phyloP scores from a whole-genome alignment of 1,140 invertebrate species.

The Drosophila jambulina region DNA sequence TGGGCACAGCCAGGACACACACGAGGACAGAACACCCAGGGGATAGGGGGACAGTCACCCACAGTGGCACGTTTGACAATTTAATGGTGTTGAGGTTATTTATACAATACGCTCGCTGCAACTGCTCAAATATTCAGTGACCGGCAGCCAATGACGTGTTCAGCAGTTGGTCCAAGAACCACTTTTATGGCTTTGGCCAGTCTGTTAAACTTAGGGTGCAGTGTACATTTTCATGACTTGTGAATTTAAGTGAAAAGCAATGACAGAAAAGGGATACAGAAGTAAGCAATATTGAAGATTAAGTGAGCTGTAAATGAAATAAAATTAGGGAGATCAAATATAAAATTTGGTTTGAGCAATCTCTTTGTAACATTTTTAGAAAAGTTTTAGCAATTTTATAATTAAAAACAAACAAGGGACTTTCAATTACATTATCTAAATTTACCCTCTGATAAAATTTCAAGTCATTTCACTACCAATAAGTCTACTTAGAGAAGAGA shows the following conservation, averaged over 20 bases:
- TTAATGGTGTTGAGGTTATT: constrained; percentile 83
- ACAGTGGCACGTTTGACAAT: constrained; percentile 68
- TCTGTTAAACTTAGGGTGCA: constrained; percentile 1
- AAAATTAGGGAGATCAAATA: background rate
- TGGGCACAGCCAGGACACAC: constrained; percentile 34
- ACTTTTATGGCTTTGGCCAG: constrained; percentile 9
- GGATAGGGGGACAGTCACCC: constrained; percentile 22
- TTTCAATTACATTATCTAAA: background rate
- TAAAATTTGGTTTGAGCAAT: too few species aligned
- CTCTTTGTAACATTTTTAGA: too few species aligned
- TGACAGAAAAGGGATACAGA: background rate
- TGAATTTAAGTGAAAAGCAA: background rate
- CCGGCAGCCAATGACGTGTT: constrained; percentile 65
- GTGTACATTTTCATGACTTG: background rate
- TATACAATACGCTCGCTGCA: constrained; percentile 73
- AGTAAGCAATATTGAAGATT: background rate
- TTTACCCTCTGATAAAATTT: background rate
- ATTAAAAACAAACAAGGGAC: background rate
- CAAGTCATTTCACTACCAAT: background rate
- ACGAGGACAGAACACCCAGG: background rate
- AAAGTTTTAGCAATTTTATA: too few species aligned
- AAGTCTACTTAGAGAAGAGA: background rate
- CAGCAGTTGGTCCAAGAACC: constrained; percentile 23
- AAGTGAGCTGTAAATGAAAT: background rate
- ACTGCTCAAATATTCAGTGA: constrained; percentile 69